Conservation (phyloP, 2,797 vertebrate genomes). For the Neosilurus mollespiculum region DNA sequence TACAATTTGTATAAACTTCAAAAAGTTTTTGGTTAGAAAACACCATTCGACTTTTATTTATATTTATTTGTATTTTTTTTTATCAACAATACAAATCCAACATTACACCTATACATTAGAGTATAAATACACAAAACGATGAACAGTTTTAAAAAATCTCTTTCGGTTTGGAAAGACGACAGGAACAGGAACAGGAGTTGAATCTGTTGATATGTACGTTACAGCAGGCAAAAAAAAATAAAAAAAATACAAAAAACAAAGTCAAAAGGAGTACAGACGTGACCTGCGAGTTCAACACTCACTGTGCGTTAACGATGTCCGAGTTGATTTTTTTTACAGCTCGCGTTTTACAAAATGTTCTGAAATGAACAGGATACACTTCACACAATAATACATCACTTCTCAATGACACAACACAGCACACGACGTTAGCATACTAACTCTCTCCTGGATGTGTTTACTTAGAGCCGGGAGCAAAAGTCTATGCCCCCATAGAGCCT, state of each 20-base stretch:
- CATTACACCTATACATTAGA: slow-evolving; percentile 30
- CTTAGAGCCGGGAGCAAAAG: background rate
- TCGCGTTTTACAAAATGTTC: background rate
- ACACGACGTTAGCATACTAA: background rate
- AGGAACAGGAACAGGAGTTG: background rate
- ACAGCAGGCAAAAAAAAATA: slow-evolving; percentile 12
- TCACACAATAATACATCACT: background rate
- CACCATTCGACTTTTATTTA: background rate
- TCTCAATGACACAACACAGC: background rate
- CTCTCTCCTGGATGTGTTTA: background rate
- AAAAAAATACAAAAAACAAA: slow-evolving; percentile 13
- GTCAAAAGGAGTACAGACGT: background rate
- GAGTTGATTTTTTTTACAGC: background rate
- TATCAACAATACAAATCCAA: slow-evolving; percentile 37
- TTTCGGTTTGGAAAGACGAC: background rate
- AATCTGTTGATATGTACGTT: background rate
- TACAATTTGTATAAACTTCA: background rate
- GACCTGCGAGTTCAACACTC: background rate
- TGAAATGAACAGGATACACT: background rate
- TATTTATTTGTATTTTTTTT: slow-evolving; percentile 24
- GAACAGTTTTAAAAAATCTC: background rate
- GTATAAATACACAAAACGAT: slow-evolving; percentile 37
- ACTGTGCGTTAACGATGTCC: background rate
- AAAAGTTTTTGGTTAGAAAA: background rate
- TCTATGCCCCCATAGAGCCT: background rate